These are phyloP conservation scores for Theristus sp. DNA, from an alignment of 2,888 invertebrate genomes.

Conservation along the genomic window DNA sequence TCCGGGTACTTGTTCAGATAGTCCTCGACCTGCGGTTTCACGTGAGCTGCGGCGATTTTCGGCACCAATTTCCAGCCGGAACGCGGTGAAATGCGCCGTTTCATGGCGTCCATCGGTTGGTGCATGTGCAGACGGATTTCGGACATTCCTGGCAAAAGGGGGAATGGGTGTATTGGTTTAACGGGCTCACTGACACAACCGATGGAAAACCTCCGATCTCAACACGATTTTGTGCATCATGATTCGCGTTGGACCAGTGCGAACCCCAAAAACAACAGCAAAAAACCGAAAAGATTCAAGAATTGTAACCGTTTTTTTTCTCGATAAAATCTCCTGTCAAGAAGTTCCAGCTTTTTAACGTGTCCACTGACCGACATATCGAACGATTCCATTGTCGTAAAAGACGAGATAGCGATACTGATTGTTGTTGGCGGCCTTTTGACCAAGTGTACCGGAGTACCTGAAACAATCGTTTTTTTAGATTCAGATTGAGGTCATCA, in stretches of 20 bases:
- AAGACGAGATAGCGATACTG: neutral
- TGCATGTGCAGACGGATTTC: neutral
- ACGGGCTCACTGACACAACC: too few species aligned
- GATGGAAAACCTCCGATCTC: too few species aligned
- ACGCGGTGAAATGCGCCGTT: neutral
- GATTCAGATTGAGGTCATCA: neutral
- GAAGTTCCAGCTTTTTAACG: too few species aligned
- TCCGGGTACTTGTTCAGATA: neutral
- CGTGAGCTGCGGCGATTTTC: neutral
- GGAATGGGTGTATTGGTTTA: too few species aligned
- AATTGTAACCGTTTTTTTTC: too few species aligned
- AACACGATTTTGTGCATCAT: too few species aligned
- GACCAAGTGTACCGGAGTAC: neutral
- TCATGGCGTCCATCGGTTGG: neutral
- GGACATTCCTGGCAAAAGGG: too few species aligned
- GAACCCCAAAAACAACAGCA: too few species aligned
- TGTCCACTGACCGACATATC: too few species aligned
- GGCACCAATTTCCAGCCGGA: neutral
- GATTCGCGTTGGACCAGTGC: too few species aligned
- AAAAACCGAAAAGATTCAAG: too few species aligned
- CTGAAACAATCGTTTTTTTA: neutral
- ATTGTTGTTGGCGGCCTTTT: neutral
- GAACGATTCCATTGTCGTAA: neutral
- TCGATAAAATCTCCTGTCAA: too few species aligned
- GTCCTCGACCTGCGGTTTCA: neutral